Conservation (phyloP, 2,888 invertebrate genomes). For the Calephelis perditalis region DNA sequence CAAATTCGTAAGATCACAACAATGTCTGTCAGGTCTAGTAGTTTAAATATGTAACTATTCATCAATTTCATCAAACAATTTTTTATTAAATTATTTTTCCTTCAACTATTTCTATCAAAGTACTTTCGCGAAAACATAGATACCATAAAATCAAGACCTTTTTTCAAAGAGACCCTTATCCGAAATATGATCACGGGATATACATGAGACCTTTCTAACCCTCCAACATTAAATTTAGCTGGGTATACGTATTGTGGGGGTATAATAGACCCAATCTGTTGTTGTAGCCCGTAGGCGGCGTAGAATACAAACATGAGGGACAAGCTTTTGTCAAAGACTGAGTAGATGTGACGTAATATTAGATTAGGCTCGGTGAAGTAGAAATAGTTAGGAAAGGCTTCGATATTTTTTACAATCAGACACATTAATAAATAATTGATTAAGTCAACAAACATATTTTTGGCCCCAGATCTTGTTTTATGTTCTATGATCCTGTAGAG, state of each 20-base stretch:
- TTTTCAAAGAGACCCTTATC: slow-evolving; percentile 12
- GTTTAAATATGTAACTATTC: too few relatives aligned
- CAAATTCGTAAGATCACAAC: too few relatives aligned
- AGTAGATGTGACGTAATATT: slow-evolving; percentile 2
- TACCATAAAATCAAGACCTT: slow-evolving; percentile 11
- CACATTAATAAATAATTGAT: not conserved
- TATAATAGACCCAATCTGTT: slow-evolving; percentile 25
- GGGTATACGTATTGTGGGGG: slow-evolving; percentile 21
- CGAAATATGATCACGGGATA: slow-evolving; percentile 15
- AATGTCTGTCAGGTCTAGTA: too few relatives aligned
- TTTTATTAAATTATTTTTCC: not conserved
- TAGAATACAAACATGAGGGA: slow-evolving; percentile 8
- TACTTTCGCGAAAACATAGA: not conserved
- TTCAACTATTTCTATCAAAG: slow-evolving; percentile 7
- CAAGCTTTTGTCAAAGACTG: slow-evolving; percentile 7
- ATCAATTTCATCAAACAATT: too few relatives aligned
- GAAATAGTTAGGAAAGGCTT: not conserved
- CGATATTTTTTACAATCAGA: not conserved
- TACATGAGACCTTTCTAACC: slow-evolving; percentile 16
- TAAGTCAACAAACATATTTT: too few relatives aligned
- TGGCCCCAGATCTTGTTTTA: too few relatives aligned
- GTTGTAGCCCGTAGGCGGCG: slow-evolving; percentile 15
- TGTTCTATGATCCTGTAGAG: too few relatives aligned
- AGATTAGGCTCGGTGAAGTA: not conserved
- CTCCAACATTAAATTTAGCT: slow-evolving; percentile 23